These are phyloP conservation scores for Athalia cordata DNA, from an alignment of 2,888 invertebrate genomes.

Conservation along the genomic window DNA sequence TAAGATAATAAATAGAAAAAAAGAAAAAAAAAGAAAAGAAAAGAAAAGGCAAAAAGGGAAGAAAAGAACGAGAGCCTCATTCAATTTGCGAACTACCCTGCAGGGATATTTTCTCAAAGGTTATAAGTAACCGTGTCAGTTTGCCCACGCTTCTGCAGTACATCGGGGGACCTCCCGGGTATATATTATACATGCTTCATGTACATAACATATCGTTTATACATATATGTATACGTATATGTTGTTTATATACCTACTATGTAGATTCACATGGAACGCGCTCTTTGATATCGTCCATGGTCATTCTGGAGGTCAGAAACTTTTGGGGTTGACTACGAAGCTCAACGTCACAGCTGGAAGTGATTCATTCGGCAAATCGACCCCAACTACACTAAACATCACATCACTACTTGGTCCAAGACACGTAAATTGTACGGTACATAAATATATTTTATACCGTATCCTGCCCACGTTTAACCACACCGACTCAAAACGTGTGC, in stretches of 20 bases:
- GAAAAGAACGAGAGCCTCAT: conserved; percentile 9
- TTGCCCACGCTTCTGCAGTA: conserved; percentile 14
- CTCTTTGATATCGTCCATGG: too few relatives aligned
- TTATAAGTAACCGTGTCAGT: conserved; percentile 20
- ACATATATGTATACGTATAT: background rate
- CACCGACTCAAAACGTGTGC: background rate
- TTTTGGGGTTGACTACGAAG: background rate
- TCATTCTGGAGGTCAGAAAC: too few relatives aligned
- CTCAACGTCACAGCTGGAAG: conserved; percentile 19
- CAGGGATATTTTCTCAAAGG: background rate
- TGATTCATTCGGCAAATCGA: conserved; percentile 33
- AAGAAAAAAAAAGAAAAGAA: background rate
- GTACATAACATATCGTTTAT: background rate
- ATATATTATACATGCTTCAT: background rate
- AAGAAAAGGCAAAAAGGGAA: background rate
- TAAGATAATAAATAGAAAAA: background rate
- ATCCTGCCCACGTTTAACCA: background rate
- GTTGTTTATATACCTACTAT: background rate
- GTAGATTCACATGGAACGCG: too few relatives aligned
- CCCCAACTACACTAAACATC: conserved; percentile 20
- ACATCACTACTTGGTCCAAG: background rate
- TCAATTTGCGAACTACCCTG: conserved; percentile 20
- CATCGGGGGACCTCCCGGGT: background rate
- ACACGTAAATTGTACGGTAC: background rate
- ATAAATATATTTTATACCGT: too few relatives aligned